Conservation (phyloP, 2,113 vertebrate genomes). For the Leuciscus idus region DNA sequence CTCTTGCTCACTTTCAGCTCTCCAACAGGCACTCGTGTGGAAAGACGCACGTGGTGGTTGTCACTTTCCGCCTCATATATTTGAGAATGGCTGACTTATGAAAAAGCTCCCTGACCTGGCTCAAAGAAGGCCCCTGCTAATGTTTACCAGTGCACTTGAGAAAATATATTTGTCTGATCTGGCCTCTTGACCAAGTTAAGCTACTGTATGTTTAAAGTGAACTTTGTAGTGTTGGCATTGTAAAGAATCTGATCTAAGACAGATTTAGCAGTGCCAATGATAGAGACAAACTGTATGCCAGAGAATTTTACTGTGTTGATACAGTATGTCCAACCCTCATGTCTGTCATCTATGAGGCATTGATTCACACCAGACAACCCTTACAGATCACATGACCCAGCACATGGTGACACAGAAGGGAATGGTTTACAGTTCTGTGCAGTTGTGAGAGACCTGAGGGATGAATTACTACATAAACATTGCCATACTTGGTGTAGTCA, state of each 20-base stretch:
- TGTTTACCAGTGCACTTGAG: conserved; percentile 13
- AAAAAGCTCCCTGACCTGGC: conserved; percentile 10
- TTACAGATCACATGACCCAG: background rate
- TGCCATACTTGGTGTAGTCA: background rate
- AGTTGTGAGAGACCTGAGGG: background rate
- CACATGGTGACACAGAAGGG: background rate
- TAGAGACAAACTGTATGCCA: background rate
- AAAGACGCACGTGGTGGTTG: background rate
- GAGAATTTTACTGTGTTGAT: conserved; percentile 24
- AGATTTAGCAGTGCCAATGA: background rate
- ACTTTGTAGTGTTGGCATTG: background rate
- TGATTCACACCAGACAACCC: conserved; percentile 24
- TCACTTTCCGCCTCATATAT: conserved; percentile 42
- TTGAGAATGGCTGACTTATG: background rate
- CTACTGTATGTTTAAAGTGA: conserved; percentile 4
- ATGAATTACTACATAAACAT: conserved; percentile 2
- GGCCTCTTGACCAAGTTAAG: conserved; percentile 9
- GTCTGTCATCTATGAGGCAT: background rate
- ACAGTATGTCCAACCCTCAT: background rate
- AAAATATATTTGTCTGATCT: conserved; percentile 28
- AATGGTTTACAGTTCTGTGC: conserved; percentile 1
- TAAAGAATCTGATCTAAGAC: background rate
- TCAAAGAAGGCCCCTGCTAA: background rate
- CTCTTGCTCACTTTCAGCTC: conserved; percentile 8
- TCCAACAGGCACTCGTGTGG: conserved; percentile 30